These are phyloP conservation scores for Ahaetulla prasina DNA, from an alignment of 2,113 vertebrate species.

Conservation along the genomic window DNA sequence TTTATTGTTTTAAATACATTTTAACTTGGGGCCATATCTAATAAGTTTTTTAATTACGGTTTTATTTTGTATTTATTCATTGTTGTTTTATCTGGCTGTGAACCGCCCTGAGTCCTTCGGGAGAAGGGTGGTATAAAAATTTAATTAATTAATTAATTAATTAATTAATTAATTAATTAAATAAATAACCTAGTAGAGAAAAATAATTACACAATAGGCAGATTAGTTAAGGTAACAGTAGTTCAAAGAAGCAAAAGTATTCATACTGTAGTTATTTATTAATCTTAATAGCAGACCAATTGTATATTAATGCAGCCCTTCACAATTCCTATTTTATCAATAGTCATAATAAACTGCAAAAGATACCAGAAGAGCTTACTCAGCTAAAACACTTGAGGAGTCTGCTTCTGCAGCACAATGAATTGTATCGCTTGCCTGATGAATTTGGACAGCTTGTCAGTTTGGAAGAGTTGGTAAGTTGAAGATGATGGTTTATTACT, in stretches of 20 bases:
- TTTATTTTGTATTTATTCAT: no score
- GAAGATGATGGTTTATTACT: background rate
- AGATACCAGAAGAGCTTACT: constrained; percentile 77
- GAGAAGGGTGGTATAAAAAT: no score
- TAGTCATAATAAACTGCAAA: constrained; percentile 87
- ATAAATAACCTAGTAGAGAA: background rate
- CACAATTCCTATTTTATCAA: constrained; percentile 2
- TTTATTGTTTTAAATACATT: no score
- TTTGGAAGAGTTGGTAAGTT: constrained; percentile 86
- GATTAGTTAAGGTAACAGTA: background rate
- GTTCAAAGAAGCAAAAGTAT: background rate
- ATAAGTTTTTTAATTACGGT: no score
- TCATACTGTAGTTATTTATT: background rate
- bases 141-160: no score
- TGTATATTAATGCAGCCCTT: background rate
- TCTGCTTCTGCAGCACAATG: constrained; percentile 86
- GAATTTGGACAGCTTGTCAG: constrained; percentile 77
- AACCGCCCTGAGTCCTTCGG: no score
- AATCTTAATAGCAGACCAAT: background rate
- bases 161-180: no score
- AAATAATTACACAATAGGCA: background rate
- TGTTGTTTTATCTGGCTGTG: no score
- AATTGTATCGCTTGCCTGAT: constrained; percentile 75
- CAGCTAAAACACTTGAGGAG: constrained; percentile 74
- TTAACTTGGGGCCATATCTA: no score